phyloP scores from a whole-genome alignment of 2,113 vertebrate species.

The Apeltes quadracus region DNA sequence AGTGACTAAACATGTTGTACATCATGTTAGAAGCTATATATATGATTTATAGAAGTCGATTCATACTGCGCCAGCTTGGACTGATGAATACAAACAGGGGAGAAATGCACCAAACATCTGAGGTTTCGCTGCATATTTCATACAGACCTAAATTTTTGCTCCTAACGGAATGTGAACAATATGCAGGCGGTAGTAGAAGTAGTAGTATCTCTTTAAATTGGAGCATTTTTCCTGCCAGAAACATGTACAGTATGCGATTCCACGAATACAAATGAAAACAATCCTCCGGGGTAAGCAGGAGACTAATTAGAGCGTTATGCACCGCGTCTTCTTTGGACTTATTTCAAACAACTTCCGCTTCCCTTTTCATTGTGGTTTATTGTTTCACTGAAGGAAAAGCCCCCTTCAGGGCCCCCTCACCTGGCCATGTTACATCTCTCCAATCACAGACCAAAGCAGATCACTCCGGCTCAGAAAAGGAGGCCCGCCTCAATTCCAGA shows the following conservation, averaged over 20 bases:
- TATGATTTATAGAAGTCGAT: neutral
- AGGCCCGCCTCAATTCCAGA: constrained; percentile 52
- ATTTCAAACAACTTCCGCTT: constrained; percentile 21
- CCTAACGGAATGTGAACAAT: neutral
- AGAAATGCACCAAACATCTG: neutral
- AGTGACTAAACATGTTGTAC: neutral
- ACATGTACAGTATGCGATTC: constrained; percentile 19
- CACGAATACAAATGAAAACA: constrained; percentile 40
- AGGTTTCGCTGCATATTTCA: neutral
- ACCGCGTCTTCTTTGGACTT: constrained; percentile 8
- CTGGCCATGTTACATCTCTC: constrained; percentile 46
- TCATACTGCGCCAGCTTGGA: neutral
- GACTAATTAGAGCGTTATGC: constrained; percentile 45
- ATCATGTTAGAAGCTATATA: neutral
- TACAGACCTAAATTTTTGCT: neutral
- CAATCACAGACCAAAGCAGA: constrained; percentile 49
- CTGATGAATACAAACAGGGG: neutral
- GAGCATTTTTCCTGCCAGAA: constrained; percentile 34
- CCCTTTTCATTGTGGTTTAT: constrained; percentile 27
- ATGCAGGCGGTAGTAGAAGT: neutral
- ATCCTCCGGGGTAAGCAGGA: constrained; percentile 11
- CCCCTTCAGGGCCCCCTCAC: constrained; percentile 29
- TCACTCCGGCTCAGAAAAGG: constrained; percentile 57
- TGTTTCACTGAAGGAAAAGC: constrained; percentile 18
- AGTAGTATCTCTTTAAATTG: constrained; percentile 20